Percentiles rank a stretch among this genome's conserved stretches.
These are phyloP conservation scores for Bufotes viridis DNA, from an alignment of 2,797 vertebrate genomes.

Conservation along the genomic window DNA sequence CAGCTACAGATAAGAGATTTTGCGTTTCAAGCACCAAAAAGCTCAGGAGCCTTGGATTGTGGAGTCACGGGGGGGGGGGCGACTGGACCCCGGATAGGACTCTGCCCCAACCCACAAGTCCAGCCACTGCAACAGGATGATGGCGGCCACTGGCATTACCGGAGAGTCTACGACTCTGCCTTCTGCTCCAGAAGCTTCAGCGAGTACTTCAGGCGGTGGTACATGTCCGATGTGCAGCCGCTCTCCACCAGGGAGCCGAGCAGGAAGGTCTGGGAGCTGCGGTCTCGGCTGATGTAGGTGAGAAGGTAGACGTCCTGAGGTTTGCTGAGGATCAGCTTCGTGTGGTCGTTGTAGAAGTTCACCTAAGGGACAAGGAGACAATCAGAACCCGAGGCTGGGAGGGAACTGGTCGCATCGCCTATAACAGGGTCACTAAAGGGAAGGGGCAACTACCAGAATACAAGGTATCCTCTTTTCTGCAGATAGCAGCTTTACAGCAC, in stretches of 20 bases:
- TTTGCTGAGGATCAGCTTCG: conserved; percentile 95
- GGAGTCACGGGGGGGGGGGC: too few species aligned
- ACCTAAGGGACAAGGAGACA: conserved; percentile 76
- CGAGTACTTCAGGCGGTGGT: conserved; percentile 85
- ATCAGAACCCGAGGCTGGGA: neutral
- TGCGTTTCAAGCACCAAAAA: conserved; percentile 32
- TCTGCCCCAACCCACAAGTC: neutral
- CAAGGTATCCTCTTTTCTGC: too few species aligned
- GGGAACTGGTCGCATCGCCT: too few species aligned
- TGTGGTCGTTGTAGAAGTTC: conserved; percentile 98
- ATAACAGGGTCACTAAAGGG: too few species aligned
- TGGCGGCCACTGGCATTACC: too few species aligned
- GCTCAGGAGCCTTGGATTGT: conserved; percentile 31
- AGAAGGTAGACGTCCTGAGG: conserved; percentile 86
- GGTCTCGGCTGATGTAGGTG: conserved; percentile 93
- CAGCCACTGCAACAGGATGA: neutral
- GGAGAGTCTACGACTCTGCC: conserved; percentile 73
- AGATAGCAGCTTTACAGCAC: too few species aligned
- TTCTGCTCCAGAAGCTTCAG: conserved; percentile 91
- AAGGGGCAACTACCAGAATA: too few species aligned
- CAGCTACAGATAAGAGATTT: neutral
- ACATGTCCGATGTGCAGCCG: conserved; percentile 90
- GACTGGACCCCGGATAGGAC: neutral
- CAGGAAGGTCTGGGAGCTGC: conserved; percentile 89
- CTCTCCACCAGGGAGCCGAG: conserved; percentile 85